Percentiles rank a stretch among this genome's conserved stretches.
These are phyloP conservation scores for Lasiommata megera DNA, from an alignment of 2,888 invertebrate species.

Conservation along the genomic window DNA sequence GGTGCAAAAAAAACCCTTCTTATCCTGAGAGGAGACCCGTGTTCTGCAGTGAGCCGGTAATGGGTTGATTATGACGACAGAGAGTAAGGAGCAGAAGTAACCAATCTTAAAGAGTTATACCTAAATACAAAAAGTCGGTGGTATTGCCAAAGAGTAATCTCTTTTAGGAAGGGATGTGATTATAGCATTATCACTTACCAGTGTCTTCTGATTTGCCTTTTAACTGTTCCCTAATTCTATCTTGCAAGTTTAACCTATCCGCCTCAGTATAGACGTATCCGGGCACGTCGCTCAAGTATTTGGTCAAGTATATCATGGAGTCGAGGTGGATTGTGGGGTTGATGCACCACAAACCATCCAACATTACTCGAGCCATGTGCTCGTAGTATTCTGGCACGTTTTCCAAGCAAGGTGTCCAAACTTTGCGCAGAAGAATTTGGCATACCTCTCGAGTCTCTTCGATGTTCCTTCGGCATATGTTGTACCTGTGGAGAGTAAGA, in stretches of 20 bases:
- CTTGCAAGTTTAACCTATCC: conserved; percentile 53
- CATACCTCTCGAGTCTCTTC: conserved; percentile 84
- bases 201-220: conserved; percentile 51
- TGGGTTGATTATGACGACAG: no score
- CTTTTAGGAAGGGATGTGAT: no score
- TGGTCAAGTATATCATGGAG: conserved; percentile 78
- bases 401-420: conserved; percentile 83
- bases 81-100: no score
- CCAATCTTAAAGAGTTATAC: no score
- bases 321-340: conserved; percentile 82
- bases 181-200: conserved; percentile 42
- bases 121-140: no score
- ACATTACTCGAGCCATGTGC: conserved; percentile 83
- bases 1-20: no score
- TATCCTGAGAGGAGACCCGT: no score
- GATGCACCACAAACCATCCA: conserved; percentile 86
- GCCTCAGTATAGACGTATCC: conserved; percentile 75
- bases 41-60: no score
- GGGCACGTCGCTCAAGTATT: conserved; percentile 77
- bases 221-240: conserved; percentile 44
- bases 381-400: conserved; percentile 83
- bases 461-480: conserved; percentile 84
- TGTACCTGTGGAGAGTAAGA: conserved; percentile 76
- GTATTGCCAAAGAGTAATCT: no score
- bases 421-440: conserved; percentile 78